Evolutionary conservation across 2,888 invertebrate species (phyloP).

Genomic region (Plebejus anna): DNA sequence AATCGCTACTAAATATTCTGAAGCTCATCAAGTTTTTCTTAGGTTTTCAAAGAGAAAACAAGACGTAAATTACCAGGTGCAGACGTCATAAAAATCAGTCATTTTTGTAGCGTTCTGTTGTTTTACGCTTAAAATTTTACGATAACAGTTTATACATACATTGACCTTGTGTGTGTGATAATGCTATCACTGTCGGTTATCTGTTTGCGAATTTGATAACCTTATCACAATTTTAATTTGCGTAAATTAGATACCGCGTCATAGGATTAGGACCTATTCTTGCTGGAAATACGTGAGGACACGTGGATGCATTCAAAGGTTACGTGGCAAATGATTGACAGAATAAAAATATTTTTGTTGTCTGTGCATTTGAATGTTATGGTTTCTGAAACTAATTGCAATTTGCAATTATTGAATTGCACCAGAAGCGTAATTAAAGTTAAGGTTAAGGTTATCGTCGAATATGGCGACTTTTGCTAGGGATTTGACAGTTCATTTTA

Average conservation of each 20-base stretch:
- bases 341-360: neutral
- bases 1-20: neutral
- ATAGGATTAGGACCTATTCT: constrained; percentile 4
- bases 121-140: neutral
- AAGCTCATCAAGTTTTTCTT: neutral
- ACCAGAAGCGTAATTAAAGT: too few relatives aligned
- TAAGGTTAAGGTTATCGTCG: too few relatives aligned
- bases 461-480: too few relatives aligned
- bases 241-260: constrained; percentile 10
- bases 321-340: neutral
- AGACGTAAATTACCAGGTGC: neutral
- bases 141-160: neutral
- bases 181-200: constrained; percentile 3
- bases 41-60: neutral
- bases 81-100: neutral
- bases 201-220: constrained; percentile 11
- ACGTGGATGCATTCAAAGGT: neutral
- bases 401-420: too few relatives aligned
- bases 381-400: neutral
- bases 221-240: constrained; percentile 25
- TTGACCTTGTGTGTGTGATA: constrained; percentile 21
- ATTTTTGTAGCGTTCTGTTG: neutral
- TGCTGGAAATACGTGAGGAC: neutral
- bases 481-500: too few relatives aligned
- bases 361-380: neutral